A percentile compares a stretch with the other conserved stretches of the same genome.
phyloP scores from a whole-genome alignment of 2,797 vertebrate genomes.

The Eulemur albifrons region DNA sequence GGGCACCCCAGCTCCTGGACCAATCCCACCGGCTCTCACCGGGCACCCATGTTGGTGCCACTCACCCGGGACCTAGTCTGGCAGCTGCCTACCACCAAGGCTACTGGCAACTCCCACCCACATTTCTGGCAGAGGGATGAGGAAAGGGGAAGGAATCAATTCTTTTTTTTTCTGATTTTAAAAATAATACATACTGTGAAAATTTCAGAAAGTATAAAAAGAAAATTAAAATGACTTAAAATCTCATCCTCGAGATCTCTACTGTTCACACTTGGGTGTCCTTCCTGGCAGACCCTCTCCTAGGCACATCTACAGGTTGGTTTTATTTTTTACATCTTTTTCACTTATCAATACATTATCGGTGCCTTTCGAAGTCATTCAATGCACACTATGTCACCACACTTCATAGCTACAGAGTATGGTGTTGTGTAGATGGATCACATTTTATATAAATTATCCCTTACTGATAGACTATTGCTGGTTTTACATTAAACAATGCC shows the following conservation, averaged over 20 bases:
- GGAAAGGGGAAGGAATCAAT: not conserved
- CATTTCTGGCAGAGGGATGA: not conserved
- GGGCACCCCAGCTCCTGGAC: accelerated
- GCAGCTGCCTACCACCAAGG: not conserved
- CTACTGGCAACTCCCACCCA: not conserved
- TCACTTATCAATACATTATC: not conserved
- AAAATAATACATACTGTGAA: not conserved
- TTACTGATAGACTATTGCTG: not conserved
- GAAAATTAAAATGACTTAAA: not conserved
- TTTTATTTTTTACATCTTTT: not conserved
- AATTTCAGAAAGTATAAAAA: constrained; percentile 13
- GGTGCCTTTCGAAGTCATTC: not conserved
- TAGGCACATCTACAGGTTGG: not conserved
- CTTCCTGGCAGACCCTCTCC: not conserved
- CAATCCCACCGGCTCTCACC: not conserved
- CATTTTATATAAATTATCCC: not conserved
- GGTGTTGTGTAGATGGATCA: not conserved
- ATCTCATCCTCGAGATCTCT: not conserved
- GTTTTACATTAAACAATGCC: not conserved
- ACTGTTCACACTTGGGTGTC: not conserved
- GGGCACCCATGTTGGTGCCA: accelerated
- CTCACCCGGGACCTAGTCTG: not conserved
- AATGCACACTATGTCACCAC: not conserved
- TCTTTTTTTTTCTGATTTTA: not conserved
- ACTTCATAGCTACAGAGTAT: not conserved